phyloP scores from a whole-genome alignment of 2,113 vertebrate species.

The Cygnus buccinator region DNA sequence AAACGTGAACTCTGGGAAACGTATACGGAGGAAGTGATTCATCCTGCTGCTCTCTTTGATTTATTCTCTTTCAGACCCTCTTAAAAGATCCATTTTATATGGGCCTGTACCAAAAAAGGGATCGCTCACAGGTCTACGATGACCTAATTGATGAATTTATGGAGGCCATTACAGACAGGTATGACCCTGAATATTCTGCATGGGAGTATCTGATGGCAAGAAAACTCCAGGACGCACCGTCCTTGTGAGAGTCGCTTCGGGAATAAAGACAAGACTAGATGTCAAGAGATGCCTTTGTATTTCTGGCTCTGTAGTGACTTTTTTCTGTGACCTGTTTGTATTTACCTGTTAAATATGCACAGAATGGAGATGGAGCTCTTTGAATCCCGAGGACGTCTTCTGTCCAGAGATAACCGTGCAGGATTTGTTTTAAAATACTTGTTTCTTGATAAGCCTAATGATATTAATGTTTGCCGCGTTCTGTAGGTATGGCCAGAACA shows the following conservation, averaged over 20 bases:
- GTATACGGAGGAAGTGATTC: not conserved
- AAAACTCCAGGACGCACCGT: accelerated
- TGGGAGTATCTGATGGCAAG: not conserved
- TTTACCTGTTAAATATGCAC: not conserved
- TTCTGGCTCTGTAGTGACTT: not conserved
- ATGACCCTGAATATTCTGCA: not conserved
- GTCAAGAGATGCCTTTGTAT: accelerated
- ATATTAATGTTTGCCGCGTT: not conserved
- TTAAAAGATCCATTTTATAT: constrained; percentile 94
- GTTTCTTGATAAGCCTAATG: not conserved
- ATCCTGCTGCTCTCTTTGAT: not conserved
- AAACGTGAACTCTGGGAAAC: not conserved
- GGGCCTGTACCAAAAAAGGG: constrained; percentile 95
- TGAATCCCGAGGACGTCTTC: not conserved
- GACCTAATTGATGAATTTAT: constrained; percentile 98
- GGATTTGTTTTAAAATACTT: not conserved
- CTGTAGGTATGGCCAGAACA: constrained; percentile 88
- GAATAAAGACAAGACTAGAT: accelerated
- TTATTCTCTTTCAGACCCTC: constrained; percentile 77
- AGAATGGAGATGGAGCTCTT: accelerated
- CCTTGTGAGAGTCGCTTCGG: not conserved
- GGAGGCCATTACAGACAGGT: constrained; percentile 94
- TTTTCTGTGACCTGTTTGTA: not conserved
- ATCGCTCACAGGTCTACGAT: constrained; percentile 90
- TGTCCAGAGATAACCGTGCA: accelerated